Evolutionary conservation across 1,140 invertebrate genomes (phyloP).

Genomic region (Adoxophyes honmai): DNA sequence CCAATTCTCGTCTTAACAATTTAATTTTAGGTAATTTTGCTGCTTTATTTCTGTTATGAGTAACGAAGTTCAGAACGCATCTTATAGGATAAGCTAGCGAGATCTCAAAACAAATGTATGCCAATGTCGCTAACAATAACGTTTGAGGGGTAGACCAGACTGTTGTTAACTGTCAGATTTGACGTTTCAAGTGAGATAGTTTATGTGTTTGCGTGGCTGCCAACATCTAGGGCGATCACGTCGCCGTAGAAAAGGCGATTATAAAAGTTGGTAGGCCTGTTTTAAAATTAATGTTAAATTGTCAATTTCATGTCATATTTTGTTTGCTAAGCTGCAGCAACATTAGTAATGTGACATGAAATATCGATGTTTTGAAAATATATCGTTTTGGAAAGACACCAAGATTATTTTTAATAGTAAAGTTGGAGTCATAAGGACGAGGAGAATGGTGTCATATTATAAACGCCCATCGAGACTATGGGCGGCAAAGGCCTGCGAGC

Average conservation of each 20-base stretch:
- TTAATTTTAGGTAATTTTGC: no score
- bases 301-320: slow-evolving; percentile 7
- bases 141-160: slow-evolving; percentile 7
- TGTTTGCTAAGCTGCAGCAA: neutral
- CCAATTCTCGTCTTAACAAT: no score
- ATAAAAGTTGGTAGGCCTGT: slow-evolving; percentile 11
- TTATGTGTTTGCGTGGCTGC: neutral
- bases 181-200: slow-evolving; percentile 20
- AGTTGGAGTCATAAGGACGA: no score
- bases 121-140: slow-evolving; percentile 12
- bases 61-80: slow-evolving; percentile 9
- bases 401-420: no score
- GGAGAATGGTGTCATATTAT: no score
- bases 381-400: neutral
- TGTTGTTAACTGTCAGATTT: slow-evolving; percentile 11
- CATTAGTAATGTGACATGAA: slow-evolving; percentile 3
- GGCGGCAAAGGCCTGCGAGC: neutral
- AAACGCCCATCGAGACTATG: no score
- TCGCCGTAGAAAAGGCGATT: neutral
- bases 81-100: slow-evolving; percentile 5
- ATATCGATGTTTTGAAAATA: neutral
- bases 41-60: neutral
- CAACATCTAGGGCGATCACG: neutral
- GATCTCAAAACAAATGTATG: slow-evolving; percentile 8
- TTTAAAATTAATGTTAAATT: neutral